Evolutionary conservation across 92 coral and sea anemone genomes (phyloP).

Genomic region (Diadumene lineata): DNA sequence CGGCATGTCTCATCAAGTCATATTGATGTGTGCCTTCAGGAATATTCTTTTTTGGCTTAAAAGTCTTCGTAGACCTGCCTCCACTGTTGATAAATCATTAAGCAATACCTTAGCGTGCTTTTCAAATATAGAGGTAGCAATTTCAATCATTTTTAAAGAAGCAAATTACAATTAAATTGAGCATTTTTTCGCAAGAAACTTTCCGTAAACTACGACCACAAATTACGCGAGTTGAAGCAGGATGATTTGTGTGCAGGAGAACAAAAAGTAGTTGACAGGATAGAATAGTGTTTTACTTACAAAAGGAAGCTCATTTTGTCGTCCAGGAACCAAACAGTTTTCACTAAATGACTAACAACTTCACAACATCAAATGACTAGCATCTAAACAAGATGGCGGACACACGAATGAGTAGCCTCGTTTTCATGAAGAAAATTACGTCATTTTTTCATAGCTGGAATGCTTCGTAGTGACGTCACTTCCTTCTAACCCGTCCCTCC

Average conservation of each 20-base stretch:
- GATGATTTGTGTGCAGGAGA: not conserved
- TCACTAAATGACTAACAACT: conserved; percentile 22
- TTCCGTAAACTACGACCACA: not conserved
- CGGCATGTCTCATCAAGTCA: conserved; percentile 99
- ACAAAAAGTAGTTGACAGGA: not conserved
- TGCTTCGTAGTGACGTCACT: conserved; percentile 19
- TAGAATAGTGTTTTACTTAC: conserved; percentile 65
- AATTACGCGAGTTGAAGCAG: not conserved
- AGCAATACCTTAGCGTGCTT: conserved; percentile 9
- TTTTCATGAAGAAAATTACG: conserved; percentile 11
- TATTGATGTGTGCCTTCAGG: conserved; percentile 99
- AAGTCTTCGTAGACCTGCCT: conserved; percentile 97
- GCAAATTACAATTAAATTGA: not conserved
- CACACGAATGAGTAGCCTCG: conserved; percentile 41
- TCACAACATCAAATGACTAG: not conserved
- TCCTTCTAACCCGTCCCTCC: not conserved
- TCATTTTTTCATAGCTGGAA: conserved; percentile 36
- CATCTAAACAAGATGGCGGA: conserved; percentile 39
- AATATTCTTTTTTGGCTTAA: conserved; percentile 96
- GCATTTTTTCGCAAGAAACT: not conserved
- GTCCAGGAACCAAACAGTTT: conserved; percentile 22
- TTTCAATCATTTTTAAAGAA: not conserved
- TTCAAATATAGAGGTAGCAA: not conserved
- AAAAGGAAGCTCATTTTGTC: conserved; percentile 97
- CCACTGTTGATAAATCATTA: conserved; percentile 61